phyloP scores from a whole-genome alignment of 2,888 invertebrate genomes.

The Apotomis betuletana region DNA sequence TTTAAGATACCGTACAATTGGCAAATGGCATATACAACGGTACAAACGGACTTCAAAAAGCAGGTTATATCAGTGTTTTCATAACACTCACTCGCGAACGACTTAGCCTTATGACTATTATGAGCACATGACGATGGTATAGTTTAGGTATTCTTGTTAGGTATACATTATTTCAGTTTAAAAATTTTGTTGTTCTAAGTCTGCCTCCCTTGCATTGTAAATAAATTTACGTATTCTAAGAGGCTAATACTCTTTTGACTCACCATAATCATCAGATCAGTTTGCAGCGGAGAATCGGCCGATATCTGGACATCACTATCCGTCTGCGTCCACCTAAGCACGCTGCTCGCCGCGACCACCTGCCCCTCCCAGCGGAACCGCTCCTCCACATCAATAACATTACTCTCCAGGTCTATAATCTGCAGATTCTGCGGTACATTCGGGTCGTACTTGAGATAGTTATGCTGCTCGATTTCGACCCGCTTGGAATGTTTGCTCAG shows the following conservation, averaged over 20 bases:
- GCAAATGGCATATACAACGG: no score
- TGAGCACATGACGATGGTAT: no score
- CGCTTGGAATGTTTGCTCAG: constrained; percentile 66
- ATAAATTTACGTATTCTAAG: no score
- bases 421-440: constrained; percentile 75
- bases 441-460: constrained; percentile 75
- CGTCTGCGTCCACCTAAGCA: constrained; percentile 69
- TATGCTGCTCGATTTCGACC: constrained; percentile 62
- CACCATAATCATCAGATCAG: constrained; percentile 77
- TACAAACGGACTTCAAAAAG: no score
- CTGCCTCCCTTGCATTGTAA: no score
- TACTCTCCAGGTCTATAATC: constrained; percentile 73
- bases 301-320: constrained; percentile 68
- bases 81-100: no score
- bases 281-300: constrained; percentile 66
- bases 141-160: no score
- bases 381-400: constrained; percentile 72
- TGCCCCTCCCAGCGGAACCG: constrained; percentile 64
- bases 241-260: constrained; percentile 44
- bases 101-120: no score
- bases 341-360: constrained; percentile 68
- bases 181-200: no score
- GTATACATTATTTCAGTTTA: no score
- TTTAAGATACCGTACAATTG: no score
- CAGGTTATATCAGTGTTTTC: no score